Conservation (phyloP, 92 coral and sea anemone genomes). For the Epizoanthus fatuus region DNA sequence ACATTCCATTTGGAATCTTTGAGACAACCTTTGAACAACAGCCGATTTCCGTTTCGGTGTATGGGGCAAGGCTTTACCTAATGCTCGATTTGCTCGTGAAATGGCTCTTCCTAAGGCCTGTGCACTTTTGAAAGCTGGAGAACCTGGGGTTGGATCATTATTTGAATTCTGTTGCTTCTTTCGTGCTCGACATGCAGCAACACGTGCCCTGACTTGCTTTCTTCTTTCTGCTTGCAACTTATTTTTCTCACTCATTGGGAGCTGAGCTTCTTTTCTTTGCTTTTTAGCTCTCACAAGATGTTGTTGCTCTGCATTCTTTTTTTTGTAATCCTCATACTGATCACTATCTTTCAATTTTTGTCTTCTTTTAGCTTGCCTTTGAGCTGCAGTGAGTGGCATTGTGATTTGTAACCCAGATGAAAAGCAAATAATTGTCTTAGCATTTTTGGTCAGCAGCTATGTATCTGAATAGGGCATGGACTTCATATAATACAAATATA, state of each 20-base stretch:
- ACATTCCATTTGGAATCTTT: slow-evolving; percentile 56
- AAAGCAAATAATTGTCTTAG: slow-evolving; percentile 30
- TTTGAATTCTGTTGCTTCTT: slow-evolving; percentile 55
- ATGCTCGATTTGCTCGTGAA: slow-evolving; percentile 43
- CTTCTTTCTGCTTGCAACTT: slow-evolving; percentile 44
- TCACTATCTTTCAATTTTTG: slow-evolving; percentile 40
- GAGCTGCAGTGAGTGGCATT: slow-evolving; percentile 58
- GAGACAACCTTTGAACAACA: slow-evolving; percentile 57
- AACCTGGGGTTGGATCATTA: slow-evolving; percentile 58
- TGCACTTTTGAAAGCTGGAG: slow-evolving; percentile 54
- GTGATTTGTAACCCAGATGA: slow-evolving; percentile 29
- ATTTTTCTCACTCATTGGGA: slow-evolving; percentile 44
- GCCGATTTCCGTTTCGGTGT: slow-evolving; percentile 46
- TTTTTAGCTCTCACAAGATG: slow-evolving; percentile 40
- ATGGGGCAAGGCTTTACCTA: slow-evolving; percentile 40
- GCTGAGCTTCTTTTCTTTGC: slow-evolving; percentile 55
- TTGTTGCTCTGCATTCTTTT: slow-evolving; percentile 50
- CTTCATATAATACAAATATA: slow-evolving; percentile 38
- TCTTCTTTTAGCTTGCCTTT: slow-evolving; percentile 53
- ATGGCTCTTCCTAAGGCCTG: slow-evolving; percentile 59
- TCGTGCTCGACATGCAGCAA: slow-evolving; percentile 45
- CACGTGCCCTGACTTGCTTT: slow-evolving; percentile 54
- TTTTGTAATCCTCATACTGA: slow-evolving; percentile 59
- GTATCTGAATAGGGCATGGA: slow-evolving; percentile 30
- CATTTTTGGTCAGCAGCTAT: slow-evolving; percentile 31